Evolutionary conservation across 2,888 invertebrate species (phyloP).

Genomic region (Brenthis ino): DNA sequence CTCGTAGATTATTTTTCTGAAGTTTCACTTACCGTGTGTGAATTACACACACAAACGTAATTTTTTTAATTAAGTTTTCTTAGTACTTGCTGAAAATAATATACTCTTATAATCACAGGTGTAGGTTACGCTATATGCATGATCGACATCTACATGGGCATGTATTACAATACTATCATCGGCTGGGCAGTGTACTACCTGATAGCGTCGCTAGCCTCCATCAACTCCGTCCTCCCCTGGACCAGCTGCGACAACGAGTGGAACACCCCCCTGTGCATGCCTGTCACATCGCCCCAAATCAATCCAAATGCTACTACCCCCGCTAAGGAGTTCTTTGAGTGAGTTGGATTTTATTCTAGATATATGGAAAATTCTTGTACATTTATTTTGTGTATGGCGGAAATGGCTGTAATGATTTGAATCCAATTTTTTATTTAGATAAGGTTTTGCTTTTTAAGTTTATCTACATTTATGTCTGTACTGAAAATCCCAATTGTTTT

Average conservation of each 20-base stretch:
- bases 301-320: conserved; percentile 87
- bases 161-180: conserved; percentile 98
- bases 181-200: conserved; percentile 97
- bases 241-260: conserved; percentile 92
- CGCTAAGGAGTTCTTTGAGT: conserved; percentile 95
- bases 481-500: too few species aligned
- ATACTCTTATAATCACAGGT: conserved; percentile 79
- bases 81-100: neutral
- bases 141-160: conserved; percentile 96
- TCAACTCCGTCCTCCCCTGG: conserved; percentile 92
- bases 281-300: conserved; percentile 81
- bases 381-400: too few species aligned
- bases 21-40: too few species aligned
- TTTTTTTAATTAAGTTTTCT: too few species aligned
- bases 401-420: too few species aligned
- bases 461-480: too few species aligned
- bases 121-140: conserved; percentile 98
- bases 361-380: too few species aligned
- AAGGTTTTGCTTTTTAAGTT: too few species aligned
- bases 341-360: conserved; percentile 59
- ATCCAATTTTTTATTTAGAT: too few species aligned
- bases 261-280: conserved; percentile 91
- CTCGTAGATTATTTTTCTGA: too few species aligned
- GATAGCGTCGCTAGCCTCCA: conserved; percentile 91
- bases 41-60: too few species aligned